Conservation (phyloP, 23 tunicate genomes). For the Halocynthia roretzi region DNA sequence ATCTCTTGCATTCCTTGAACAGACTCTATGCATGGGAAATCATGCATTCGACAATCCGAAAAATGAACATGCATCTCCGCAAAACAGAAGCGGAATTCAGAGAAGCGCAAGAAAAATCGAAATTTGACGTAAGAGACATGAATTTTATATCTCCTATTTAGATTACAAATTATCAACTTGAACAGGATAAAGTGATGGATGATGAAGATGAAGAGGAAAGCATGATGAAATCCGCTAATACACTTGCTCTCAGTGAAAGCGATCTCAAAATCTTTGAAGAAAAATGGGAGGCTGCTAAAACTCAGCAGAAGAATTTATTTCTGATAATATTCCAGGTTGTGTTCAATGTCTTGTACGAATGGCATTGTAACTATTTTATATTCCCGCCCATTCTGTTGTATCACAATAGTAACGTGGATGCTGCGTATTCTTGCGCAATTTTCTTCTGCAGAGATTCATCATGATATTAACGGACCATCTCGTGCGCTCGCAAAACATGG, state of each 20-base stretch:
- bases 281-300: conserved; percentile 71
- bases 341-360: neutral
- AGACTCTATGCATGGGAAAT: conserved; percentile 88
- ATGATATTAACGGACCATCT: conserved; percentile 80
- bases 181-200: conserved; percentile 20
- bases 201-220: conserved; percentile 53
- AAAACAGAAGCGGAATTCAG: conserved; percentile 37
- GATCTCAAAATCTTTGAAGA: conserved; percentile 67
- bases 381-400: neutral
- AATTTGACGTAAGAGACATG: neutral
- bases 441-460: conserved; percentile 61
- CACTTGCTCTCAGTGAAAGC: conserved; percentile 73
- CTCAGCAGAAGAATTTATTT: conserved; percentile 93
- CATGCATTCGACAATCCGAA: conserved; percentile 92
- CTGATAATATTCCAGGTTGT: conserved; percentile 73
- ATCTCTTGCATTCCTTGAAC: too few species aligned
- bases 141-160: neutral
- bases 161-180: neutral
- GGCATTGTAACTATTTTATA: neutral
- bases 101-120: conserved; percentile 47
- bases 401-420: neutral
- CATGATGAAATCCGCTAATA: conserved; percentile 35
- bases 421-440: neutral
- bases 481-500: conserved; percentile 35
- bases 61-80: conserved; percentile 85